Base-by-base conservation (phyloP, 2,797 vertebrate genomes). In the Chelidonichthys spinosus region DNA sequence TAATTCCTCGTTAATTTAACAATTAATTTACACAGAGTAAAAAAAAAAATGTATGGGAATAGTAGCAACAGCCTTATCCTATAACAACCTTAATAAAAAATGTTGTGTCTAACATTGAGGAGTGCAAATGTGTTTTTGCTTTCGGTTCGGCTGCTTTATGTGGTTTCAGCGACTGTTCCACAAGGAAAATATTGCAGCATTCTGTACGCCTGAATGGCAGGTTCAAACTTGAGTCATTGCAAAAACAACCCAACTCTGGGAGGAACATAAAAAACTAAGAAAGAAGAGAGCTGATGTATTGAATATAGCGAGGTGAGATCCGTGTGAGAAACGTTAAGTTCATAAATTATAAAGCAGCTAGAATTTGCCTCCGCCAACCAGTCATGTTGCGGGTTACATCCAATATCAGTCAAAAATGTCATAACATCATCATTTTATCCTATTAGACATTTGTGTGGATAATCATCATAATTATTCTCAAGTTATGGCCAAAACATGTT, bases 261-360 rank as follows among this genome's bases (percentile, higher is more conserved):
- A 69, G 33, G n/a, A 58, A 68, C 68, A 66, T 53, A 66, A 40
- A 2, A 52, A 63, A 75, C 36, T 25, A 14, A 55, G 53, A n/a
- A n/a, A n/a, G n/a, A n/a, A n/a, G n/a, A n/a, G 67, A 7, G 37
- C 7, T 53, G 39, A 62, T 65, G 67, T 69, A 76, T 78, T 81
- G 60, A 69, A 83, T 82, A 64, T 5, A 58, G 72, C 76, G 79
- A 76, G 77, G 69, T 84, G 82, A 88, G 70, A 85, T 85, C 82
- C 79, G 75, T 72, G 63, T 60, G 64, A 42, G 73, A 69, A 67
- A 73, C 25, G 71, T 85, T 85, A 72, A 79, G 33, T 70, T 89
- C 79, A 91, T 92, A 84, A 90, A 90, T 87, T 86, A 91, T 82
- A 72, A 65, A 86, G 76, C 65, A 74, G 15, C 47, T 9, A 49